phyloP scores from a whole-genome alignment of 1,140 invertebrate species.

The Zaprionus kolodkinae region DNA sequence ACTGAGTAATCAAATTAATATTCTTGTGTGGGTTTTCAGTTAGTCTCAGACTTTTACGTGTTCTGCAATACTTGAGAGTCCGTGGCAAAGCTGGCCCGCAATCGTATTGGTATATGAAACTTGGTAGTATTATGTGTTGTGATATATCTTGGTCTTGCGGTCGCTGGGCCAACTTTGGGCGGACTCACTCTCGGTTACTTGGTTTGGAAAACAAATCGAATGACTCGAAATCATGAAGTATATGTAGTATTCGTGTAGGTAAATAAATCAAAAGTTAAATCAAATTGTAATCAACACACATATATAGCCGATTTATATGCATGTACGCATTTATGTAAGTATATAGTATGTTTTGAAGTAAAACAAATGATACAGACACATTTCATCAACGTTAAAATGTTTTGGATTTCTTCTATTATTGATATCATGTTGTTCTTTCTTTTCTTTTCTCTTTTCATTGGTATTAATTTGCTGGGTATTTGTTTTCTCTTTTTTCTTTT shows the following conservation, averaged over 20 bases:
- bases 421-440: constrained; percentile 13
- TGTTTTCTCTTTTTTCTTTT: constrained; percentile 27
- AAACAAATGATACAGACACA: constrained; percentile 61
- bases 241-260: constrained; percentile 30
- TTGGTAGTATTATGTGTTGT: not conserved
- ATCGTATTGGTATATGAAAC: not conserved
- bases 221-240: constrained; percentile 40
- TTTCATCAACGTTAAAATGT: constrained; percentile 53
- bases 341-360: constrained; percentile 57
- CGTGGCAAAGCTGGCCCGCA: constrained; percentile 16
- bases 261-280: constrained; percentile 83
- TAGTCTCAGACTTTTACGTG: constrained; percentile 35
- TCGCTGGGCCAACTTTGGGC: constrained; percentile 22
- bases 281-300: constrained; percentile 74
- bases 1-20: constrained; percentile 23
- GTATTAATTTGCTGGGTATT: constrained; percentile 31
- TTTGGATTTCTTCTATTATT: constrained; percentile 48
- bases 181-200: constrained; percentile 13
- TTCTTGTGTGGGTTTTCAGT: constrained; percentile 20
- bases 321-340: constrained; percentile 45
- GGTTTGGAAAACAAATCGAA: constrained; percentile 38
- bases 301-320: constrained; percentile 58
- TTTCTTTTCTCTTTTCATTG: constrained; percentile 6
- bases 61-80: constrained; percentile 36
- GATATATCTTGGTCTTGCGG: not conserved